These are phyloP conservation scores for Pharmacophagus antenor DNA, from an alignment of 2,888 invertebrate species.

Conservation along the genomic window DNA sequence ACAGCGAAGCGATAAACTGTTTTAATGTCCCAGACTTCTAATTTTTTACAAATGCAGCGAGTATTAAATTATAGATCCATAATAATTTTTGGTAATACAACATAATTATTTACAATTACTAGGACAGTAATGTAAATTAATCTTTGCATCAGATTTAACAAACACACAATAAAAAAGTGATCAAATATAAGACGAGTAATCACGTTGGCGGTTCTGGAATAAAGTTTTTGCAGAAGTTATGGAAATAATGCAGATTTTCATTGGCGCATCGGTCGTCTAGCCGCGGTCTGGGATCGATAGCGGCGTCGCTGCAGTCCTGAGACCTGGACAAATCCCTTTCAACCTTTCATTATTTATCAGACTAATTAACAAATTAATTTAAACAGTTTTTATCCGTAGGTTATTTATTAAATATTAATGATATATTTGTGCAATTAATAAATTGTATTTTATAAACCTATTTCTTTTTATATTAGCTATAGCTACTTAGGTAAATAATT, in stretches of 20 bases:
- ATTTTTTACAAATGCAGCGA: neutral
- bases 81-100: no score
- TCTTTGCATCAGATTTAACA: no score
- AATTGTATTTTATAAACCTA: no score
- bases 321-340: slow-evolving; percentile 39
- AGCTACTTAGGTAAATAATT: no score
- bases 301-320: slow-evolving; percentile 49
- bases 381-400: neutral
- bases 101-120: no score
- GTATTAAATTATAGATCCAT: neutral
- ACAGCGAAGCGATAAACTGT: neutral
- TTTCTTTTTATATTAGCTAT: no score
- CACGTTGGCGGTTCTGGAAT: slow-evolving; percentile 5
- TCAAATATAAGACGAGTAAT: neutral
- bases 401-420: no score
- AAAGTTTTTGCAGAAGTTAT: slow-evolving; percentile 28
- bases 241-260: slow-evolving; percentile 66
- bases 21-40: neutral
- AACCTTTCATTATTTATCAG: slow-evolving; percentile 12
- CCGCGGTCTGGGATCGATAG: slow-evolving; percentile 63
- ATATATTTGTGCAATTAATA: no score
- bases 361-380: slow-evolving; percentile 16
- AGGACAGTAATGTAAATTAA: no score
- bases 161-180: no score
- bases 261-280: slow-evolving; percentile 64